Evolutionary conservation across 2,113 vertebrate species (phyloP), one percentile per base, ranked within the genome.

Genomic region (Lates calcarifer): DNA sequence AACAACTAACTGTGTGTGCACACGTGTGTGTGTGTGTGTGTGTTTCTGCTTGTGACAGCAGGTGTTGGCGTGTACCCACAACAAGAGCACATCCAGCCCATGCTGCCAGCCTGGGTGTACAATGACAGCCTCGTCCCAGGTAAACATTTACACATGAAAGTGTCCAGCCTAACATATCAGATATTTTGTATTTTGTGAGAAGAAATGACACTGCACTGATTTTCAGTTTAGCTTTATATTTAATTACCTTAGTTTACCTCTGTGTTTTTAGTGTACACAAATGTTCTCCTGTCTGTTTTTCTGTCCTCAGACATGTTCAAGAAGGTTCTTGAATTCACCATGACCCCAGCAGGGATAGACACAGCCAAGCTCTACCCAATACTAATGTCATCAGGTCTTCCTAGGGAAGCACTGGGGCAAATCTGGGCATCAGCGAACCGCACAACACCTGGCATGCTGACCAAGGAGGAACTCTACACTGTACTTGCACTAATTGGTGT

Each of bases 341-440:
- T 98, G 96, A 98, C 97, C 66, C 94, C 98, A 15, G 84, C 96
- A 73, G 98, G 98, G 70, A 98, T 99, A 64, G 98, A 99, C 90
- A 99, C 98, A 49, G 96, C 95, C 84, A 99, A 99, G 85, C 97
- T 99, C 53, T 99, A 99, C 87, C 98, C 97, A 29, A 97, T 99
- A 76, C 94, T 99, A 87, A 98, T 99, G 96, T 99, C 98, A 0
- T 99, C 98, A 26, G 98, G 98, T 13, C 95, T 99, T 92, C 98
- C 98, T 83, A 95, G 98, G 43, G 98, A 99, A 93, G 97, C 97
- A 0, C 95, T 99, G 57, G 98, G 98, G 18, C 98, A 99, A 86
- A 99, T 99, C 77, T 99, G 98, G 98, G 98, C 97, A 4, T 72
- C 97, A 69, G 97, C 98, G 91, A 99, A 99, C 90, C 96, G 97